Evolutionary conservation across 2,113 vertebrate genomes (phyloP).

Genomic region (Saccopteryx leptura): DNA sequence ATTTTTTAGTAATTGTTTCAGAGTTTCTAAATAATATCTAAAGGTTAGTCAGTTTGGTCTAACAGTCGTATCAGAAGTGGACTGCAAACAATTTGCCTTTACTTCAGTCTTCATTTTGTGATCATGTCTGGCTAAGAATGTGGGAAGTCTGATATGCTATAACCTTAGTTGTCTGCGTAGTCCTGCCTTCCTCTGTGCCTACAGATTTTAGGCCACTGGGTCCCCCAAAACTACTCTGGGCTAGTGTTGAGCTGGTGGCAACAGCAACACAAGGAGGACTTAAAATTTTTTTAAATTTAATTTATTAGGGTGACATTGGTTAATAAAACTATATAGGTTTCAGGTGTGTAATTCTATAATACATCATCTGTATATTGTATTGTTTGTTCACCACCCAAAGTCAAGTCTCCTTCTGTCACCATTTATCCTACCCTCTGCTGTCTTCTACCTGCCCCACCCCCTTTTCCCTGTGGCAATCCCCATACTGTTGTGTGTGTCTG

Average conservation of each 20-base stretch:
- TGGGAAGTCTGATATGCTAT: not conserved
- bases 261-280: not conserved
- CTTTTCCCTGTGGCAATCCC: not conserved
- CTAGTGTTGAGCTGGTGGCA: not conserved
- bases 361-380: not conserved
- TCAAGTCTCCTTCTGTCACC: not conserved
- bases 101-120: not conserved
- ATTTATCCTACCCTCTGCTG: not conserved
- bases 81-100: not conserved
- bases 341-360: not conserved
- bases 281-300: not conserved
- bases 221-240: not conserved
- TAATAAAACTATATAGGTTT: not conserved
- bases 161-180: conserved; percentile 26
- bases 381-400: not conserved
- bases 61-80: not conserved
- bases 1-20: not conserved
- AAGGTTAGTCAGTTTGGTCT: not conserved
- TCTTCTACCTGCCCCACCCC: not conserved
- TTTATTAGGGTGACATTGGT: not conserved
- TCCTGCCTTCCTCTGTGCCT: not conserved
- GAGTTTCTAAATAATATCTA: not conserved
- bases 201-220: not conserved
- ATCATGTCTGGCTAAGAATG: not conserved
- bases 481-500: not conserved